Conservation (phyloP, 2,888 invertebrate species). For the Bimastos eiseni region DNA sequence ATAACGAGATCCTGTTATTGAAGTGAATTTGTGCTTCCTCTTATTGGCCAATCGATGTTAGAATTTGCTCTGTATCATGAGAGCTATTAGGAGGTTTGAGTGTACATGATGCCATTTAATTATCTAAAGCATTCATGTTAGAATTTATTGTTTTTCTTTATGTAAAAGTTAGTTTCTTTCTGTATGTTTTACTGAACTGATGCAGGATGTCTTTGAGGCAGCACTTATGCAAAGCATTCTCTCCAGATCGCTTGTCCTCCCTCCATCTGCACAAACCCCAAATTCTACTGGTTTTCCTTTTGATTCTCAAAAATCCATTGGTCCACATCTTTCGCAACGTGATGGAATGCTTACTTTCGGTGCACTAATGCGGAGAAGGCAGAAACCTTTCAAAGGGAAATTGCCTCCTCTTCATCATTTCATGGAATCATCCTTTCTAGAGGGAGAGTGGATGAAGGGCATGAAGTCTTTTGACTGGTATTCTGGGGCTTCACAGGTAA, state of each 20-base stretch:
- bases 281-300: not conserved
- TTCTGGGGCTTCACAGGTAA: slow-evolving; percentile 16
- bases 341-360: not conserved
- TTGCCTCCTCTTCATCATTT: not conserved
- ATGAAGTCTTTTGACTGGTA: slow-evolving; percentile 15
- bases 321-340: not conserved
- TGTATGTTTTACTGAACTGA: not conserved
- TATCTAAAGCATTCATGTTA: not conserved
- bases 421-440: not conserved
- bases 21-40: not conserved
- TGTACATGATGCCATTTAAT: not conserved
- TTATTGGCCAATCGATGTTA: not conserved
- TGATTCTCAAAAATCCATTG: not conserved
- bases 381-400: not conserved
- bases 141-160: not conserved
- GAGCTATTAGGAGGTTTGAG: not conserved
- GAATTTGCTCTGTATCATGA: not conserved
- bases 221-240: slow-evolving; percentile 22
- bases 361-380: not conserved
- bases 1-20: not conserved
- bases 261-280: not conserved
- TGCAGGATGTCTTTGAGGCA: slow-evolving; percentile 19
- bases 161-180: not conserved
- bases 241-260: not conserved
- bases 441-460: not conserved